A percentile compares a stretch with the other conserved stretches of the same genome.
Evolutionary conservation across 2,113 vertebrate species (phyloP).

Genomic region (Epinephelus lanceolatus): DNA sequence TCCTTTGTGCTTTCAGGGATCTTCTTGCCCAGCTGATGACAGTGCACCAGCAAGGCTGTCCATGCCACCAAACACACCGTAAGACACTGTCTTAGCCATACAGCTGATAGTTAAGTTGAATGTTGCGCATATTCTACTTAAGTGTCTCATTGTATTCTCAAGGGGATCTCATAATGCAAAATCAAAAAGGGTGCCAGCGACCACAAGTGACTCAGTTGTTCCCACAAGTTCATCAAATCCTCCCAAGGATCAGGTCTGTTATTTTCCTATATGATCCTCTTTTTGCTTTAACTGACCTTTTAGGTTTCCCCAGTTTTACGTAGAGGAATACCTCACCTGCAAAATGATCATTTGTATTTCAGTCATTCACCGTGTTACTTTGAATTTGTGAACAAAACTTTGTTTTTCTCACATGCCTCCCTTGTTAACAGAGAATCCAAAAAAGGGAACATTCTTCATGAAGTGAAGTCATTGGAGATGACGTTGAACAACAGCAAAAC

Average conservation of each 20-base stretch:
- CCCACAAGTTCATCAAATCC: not conserved
- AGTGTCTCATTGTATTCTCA: slow-evolving; percentile 10
- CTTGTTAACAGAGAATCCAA: too few species aligned
- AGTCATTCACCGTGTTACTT: too few species aligned
- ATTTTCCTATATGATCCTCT: not conserved
- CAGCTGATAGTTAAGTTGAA: not conserved
- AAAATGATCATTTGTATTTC: too few species aligned
- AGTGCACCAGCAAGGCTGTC: not conserved
- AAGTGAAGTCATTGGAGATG: too few species aligned
- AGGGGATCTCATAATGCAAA: slow-evolving; percentile 1
- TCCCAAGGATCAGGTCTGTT: slow-evolving; percentile 49
- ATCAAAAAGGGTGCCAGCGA: not conserved
- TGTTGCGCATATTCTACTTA: not conserved
- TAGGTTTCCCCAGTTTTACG: not conserved
- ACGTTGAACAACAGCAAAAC: too few species aligned
- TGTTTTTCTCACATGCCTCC: too few species aligned
- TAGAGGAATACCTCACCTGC: too few species aligned
- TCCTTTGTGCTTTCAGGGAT: slow-evolving; percentile 57
- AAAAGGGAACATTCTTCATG: too few species aligned
- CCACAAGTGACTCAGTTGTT: not conserved
- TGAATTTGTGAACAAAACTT: too few species aligned
- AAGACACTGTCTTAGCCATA: slow-evolving; percentile 25
- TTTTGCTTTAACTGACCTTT: not conserved
- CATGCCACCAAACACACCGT: slow-evolving; percentile 42
- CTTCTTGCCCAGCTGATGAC: slow-evolving; percentile 23